A percentile compares a stretch with the other conserved stretches of the same genome.
Conservation (phyloP, 2,113 vertebrate species). For the Muntiacus reevesi region DNA sequence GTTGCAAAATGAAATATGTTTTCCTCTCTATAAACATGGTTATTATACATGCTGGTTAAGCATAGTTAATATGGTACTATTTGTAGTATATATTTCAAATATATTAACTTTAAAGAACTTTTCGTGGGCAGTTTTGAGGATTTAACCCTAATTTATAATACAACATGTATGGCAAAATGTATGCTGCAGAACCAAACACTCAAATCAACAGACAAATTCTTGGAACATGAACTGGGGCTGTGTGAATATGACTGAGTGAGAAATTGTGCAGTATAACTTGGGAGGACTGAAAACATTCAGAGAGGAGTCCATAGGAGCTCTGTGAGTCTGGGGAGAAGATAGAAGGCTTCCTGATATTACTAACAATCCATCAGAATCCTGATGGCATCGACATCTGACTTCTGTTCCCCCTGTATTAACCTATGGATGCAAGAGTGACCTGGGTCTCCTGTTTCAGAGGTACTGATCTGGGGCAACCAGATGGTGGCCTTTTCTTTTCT, state of each 20-base stretch:
- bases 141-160: conserved; percentile 46
- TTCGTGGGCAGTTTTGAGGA: conserved; percentile 55
- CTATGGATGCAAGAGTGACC: neutral
- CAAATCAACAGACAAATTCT: conserved; percentile 10
- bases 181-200: conserved; percentile 5
- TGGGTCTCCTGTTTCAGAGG: neutral
- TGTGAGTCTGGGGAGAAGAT: neutral
- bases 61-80: conserved; percentile 11
- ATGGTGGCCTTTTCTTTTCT: neutral
- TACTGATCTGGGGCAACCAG: neutral
- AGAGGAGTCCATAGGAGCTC: neutral
- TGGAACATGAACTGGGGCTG: neutral
- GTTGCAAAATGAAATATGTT: conserved; percentile 23
- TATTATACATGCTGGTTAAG: conserved; percentile 22
- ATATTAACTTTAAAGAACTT: conserved; percentile 56
- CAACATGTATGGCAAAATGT: conserved; percentile 24
- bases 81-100: conserved; percentile 50
- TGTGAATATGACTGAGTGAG: neutral
- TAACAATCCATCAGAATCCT: neutral
- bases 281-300: neutral
- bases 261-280: neutral
- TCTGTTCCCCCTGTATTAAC: neutral
- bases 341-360: too few species aligned
- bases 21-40: neutral
- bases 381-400: neutral